Base-by-base conservation (phyloP, 2,797 vertebrate genomes). In the Pelobates cultripes region DNA sequence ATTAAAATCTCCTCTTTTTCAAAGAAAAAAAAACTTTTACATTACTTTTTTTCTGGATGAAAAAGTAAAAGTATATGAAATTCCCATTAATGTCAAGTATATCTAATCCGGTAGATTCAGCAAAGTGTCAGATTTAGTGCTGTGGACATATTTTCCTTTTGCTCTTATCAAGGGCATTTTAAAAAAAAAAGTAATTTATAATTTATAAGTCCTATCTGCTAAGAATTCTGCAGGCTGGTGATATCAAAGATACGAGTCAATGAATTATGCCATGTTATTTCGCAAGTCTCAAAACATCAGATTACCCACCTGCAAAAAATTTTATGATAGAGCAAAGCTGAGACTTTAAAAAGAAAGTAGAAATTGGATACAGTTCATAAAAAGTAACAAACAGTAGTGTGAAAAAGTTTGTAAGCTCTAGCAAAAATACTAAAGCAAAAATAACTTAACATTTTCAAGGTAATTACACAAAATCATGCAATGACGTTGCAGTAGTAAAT, bases 221-320 rank as follows among this genome's bases (percentile, higher is more conserved):
- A 79, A 64, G 77, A 55, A 79, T 84, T 84, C 82, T 79, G 77
- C 72, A 84, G 77, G 77, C 67, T 84, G 73, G 72, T 84, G 82
- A 79, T 84, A 79, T 79, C 77, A 84, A 84, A 79, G 81, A 78
- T 83, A 83, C 53, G 67, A 43, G 53, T 12, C 76, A 45, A 74
- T 78, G 81, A 78, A 83, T 83, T 83, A 83, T 83, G 71, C 76
- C 64, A 70, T 83, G 76, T 78, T 83, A 78, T 83, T 83, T 83
- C 43, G 42, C 64, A 14, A 43, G 9, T 69, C 51, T 51, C 70
- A 77, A 82, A 77, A 73, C 64, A 83, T 78, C 70, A 63, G 44
- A 66, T 70, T 60, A 61, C 64, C 55, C 51, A 73, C 70, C 53
- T 78, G 73, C 40, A 68, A 68, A 40, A 71, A 66, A 74, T 78